These are phyloP conservation scores for Urocyon cinereoargenteus DNA, from an alignment of 2,797 vertebrate genomes.

Conservation along the genomic window DNA sequence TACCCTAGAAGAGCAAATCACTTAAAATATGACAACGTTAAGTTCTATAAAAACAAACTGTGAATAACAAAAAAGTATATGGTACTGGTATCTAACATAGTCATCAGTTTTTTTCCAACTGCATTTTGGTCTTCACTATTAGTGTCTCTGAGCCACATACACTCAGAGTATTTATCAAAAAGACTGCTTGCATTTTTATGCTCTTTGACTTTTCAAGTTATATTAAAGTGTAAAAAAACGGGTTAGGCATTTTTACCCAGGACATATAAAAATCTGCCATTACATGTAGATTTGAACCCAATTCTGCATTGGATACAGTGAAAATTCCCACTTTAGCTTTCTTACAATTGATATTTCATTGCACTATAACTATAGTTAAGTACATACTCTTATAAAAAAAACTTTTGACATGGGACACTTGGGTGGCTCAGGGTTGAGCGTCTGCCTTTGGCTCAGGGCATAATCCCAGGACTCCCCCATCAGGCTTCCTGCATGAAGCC, in stretches of 20 bases:
- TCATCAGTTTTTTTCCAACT: not conserved
- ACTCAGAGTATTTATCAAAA: not conserved
- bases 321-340: not conserved
- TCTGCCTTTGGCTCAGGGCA: not conserved
- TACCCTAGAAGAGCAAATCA: not conserved
- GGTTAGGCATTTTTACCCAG: not conserved
- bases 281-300: not conserved
- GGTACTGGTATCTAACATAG: not conserved
- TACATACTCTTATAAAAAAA: not conserved
- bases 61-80: not conserved
- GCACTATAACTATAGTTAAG: not conserved
- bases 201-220: slow-evolving; percentile 38
- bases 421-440: not conserved
- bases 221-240: not conserved
- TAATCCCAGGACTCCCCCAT: not conserved
- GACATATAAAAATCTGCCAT: not conserved
- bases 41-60: not conserved
- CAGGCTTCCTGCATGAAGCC: too few relatives aligned
- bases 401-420: not conserved
- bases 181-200: not conserved
- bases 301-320: not conserved
- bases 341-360: not conserved
- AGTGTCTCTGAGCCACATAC: not conserved
- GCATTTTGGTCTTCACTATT: not conserved
- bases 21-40: not conserved